Evolutionary conservation across 92 coral and sea anemone species (phyloP).

Genomic region (Anthopleura xanthogrammica): DNA sequence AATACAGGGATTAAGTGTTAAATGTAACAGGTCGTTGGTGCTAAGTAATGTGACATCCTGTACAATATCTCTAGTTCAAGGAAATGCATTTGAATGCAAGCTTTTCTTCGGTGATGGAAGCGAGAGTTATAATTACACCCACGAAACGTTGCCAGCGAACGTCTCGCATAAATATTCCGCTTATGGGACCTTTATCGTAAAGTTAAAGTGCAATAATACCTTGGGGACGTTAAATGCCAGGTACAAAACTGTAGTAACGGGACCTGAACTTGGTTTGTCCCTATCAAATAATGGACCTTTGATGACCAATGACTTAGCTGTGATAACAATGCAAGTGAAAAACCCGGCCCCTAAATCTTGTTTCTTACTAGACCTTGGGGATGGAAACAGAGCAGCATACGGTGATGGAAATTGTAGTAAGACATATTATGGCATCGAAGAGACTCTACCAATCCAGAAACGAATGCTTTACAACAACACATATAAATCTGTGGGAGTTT

Average conservation of each 20-base stretch:
- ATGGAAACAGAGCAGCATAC: conserved; percentile 34
- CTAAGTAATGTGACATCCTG: conserved; percentile 47
- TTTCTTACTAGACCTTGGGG: conserved; percentile 58
- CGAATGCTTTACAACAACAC: conserved; percentile 39
- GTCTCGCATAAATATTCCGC: conserved; percentile 28
- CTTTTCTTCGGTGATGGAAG: conserved; percentile 24
- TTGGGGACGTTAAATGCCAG: conserved; percentile 22
- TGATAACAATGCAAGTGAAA: conserved; percentile 26
- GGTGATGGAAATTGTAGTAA: conserved; percentile 47
- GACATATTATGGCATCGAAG: not conserved
- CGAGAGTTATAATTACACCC: conserved; percentile 15
- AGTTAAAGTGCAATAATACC: conserved; percentile 36
- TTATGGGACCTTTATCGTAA: conserved; percentile 39
- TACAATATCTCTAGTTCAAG: conserved; percentile 24
- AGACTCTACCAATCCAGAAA: conserved; percentile 12
- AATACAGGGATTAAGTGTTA: conserved; percentile 14
- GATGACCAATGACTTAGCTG: conserved; percentile 14
- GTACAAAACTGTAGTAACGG: conserved; percentile 50
- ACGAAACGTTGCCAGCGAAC: conserved; percentile 29
- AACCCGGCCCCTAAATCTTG: conserved; percentile 52
- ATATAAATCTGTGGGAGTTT: conserved; percentile 40
- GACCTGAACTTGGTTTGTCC: conserved; percentile 43
- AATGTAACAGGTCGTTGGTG: conserved; percentile 42
- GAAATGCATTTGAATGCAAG: conserved; percentile 51
- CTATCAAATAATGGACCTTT: conserved; percentile 51